A percentile compares a stretch with the other conserved stretches of the same genome.
phyloP scores from a whole-genome alignment of 2,113 vertebrate genomes.

The Xerus inauris region DNA sequence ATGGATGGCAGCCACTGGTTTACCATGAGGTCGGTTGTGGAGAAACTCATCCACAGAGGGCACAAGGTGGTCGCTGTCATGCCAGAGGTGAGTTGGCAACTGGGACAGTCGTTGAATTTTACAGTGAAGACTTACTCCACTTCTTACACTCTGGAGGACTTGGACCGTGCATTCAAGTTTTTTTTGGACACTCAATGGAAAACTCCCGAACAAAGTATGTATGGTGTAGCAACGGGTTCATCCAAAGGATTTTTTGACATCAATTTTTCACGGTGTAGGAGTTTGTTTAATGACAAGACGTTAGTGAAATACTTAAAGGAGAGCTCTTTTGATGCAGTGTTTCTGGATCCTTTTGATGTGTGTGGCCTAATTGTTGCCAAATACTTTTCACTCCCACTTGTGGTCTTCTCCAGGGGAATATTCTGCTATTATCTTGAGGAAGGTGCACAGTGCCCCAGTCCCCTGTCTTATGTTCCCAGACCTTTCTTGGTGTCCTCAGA shows the following conservation, averaged over 20 bases:
- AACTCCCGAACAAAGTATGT: rapidly evolving
- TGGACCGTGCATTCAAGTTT: background rate
- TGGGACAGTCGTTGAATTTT: constrained; percentile 58
- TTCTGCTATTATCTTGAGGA: constrained; percentile 70
- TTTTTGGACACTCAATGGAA: background rate
- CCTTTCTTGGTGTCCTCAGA: constrained; percentile 11
- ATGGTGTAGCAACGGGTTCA: rapidly evolving
- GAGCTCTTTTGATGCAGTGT: constrained; percentile 74
- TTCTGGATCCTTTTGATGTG: constrained; percentile 73
- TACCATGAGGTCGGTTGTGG: constrained; percentile 88
- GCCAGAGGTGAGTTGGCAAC: constrained; percentile 86
- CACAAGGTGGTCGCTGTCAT: constrained; percentile 87
- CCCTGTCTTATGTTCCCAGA: constrained; percentile 76
- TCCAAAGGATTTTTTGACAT: rapidly evolving
- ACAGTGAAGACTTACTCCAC: constrained; percentile 83
- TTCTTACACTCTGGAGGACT: constrained; percentile 78
- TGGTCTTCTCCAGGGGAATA: constrained; percentile 71
- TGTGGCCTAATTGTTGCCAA: constrained; percentile 78
- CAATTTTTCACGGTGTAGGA: background rate
- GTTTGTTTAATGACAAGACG: constrained; percentile 71
- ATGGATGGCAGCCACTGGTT: constrained; percentile 94
- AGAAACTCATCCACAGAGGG: constrained; percentile 86
- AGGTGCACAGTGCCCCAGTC: constrained; percentile 3
- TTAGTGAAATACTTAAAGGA: constrained; percentile 73
- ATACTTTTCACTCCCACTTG: constrained; percentile 74